phyloP scores from a whole-genome alignment of 2,797 vertebrate species.

The Gastrophryne carolinensis region DNA sequence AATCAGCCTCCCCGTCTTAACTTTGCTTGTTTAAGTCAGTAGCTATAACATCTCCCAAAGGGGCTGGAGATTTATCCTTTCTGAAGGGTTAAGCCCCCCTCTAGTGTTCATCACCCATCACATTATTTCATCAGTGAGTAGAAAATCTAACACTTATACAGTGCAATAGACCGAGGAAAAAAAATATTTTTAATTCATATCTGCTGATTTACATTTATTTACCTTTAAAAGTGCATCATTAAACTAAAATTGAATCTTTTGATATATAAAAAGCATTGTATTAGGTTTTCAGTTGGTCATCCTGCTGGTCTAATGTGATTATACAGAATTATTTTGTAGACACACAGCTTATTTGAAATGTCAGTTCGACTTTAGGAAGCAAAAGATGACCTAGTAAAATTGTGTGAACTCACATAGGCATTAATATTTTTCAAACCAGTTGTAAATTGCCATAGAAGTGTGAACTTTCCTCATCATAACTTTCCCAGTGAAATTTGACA shows the following conservation, averaged over 20 bases:
- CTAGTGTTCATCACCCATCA: constrained; percentile 89
- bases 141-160: constrained; percentile 53
- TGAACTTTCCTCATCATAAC: neutral
- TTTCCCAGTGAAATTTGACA: constrained; percentile 44
- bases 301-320: constrained; percentile 44
- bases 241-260: constrained; percentile 1
- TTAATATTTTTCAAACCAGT: constrained; percentile 32
- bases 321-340: constrained; percentile 20
- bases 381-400: constrained; percentile 4
- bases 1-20: too few species aligned
- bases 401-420: constrained; percentile 34
- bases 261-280: neutral
- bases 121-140: constrained; percentile 66
- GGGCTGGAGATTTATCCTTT: constrained; percentile 66
- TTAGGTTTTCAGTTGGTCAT: constrained; percentile 26
- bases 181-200: constrained; percentile 48
- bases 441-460: constrained; percentile 25
- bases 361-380: constrained; percentile 11
- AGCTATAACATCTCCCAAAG: constrained; percentile 67
- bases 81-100: constrained; percentile 93
- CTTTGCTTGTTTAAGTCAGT: constrained; percentile 68
- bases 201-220: constrained; percentile 35
- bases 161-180: constrained; percentile 31
- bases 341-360: constrained; percentile 37
- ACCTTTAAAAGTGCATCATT: neutral